Evolutionary conservation across 2,888 invertebrate species (phyloP).

Genomic region (Iselma pallidipennis): DNA sequence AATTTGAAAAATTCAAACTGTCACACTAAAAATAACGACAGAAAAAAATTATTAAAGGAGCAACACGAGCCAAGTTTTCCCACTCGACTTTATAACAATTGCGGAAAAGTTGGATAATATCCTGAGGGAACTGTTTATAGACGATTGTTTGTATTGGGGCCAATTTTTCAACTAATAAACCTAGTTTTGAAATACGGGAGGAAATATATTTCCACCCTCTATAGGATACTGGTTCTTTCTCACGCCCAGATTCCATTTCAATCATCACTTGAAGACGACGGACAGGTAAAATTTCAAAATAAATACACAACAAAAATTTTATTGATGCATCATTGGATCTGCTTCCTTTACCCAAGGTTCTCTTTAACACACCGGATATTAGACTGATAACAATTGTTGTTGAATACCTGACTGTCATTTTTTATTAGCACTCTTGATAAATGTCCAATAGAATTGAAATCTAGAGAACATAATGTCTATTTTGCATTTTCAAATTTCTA

Average conservation of each 20-base stretch:
- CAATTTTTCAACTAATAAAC: no score
- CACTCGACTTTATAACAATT: no score
- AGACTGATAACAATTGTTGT: neutral
- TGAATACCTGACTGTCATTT: neutral
- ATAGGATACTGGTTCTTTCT: neutral
- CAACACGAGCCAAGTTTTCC: neutral
- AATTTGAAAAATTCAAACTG: no score
- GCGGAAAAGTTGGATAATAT: neutral
- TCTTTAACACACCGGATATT: neutral
- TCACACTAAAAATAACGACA: neutral
- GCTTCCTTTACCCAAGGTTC: no score
- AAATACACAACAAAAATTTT: neutral
- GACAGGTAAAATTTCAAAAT: neutral
- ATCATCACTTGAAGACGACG: neutral
- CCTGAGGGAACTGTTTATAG: neutral
- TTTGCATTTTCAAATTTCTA: no score
- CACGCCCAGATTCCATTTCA: neutral
- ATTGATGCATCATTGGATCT: neutral
- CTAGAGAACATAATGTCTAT: no score
- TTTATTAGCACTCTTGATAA: no score
- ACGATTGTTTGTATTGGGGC: neutral
- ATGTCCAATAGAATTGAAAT: no score
- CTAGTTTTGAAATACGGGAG: no score
- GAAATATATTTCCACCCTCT: no score
- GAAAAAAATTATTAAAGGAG: no score